Percentiles rank a stretch among this genome's conserved stretches.
Conservation (phyloP, 1,140 invertebrate genomes). For the Eriocheir sinensis region DNA sequence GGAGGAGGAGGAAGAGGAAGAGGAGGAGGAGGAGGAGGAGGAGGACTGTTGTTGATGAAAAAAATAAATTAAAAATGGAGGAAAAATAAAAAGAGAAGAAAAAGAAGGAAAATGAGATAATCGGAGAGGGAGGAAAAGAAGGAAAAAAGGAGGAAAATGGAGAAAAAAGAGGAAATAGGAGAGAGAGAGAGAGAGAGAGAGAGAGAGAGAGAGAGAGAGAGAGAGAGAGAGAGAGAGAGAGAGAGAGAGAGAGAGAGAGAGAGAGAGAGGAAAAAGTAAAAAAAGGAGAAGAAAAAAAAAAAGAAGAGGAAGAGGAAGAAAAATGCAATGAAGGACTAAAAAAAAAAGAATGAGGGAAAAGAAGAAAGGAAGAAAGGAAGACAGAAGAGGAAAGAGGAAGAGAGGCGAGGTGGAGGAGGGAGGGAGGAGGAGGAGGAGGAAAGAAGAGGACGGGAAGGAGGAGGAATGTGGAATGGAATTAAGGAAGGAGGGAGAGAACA, state of each 20-base stretch:
- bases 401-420: neutral
- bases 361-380: too few species aligned
- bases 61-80: neutral
- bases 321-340: neutral
- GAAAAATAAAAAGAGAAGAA: neutral
- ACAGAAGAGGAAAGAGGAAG: neutral
- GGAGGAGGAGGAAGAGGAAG: neutral
- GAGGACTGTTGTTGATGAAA: too few species aligned
- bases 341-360: neutral
- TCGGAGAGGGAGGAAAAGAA: neutral
- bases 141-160: neutral
- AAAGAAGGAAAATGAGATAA: too few species aligned
- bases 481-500: neutral
- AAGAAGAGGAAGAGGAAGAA: neutral
- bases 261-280: neutral
- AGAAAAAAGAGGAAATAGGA: neutral
- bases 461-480: neutral
- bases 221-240: slow-evolving; percentile 31
- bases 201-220: neutral
- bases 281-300: neutral
- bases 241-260: neutral
- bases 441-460: neutral
- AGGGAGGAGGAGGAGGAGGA: too few species aligned
- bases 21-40: neutral
- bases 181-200: neutral